Percentiles rank a stretch among this genome's conserved stretches.
Evolutionary conservation across 2,888 invertebrate species (phyloP).

Genomic region (Lasiommata megera): DNA sequence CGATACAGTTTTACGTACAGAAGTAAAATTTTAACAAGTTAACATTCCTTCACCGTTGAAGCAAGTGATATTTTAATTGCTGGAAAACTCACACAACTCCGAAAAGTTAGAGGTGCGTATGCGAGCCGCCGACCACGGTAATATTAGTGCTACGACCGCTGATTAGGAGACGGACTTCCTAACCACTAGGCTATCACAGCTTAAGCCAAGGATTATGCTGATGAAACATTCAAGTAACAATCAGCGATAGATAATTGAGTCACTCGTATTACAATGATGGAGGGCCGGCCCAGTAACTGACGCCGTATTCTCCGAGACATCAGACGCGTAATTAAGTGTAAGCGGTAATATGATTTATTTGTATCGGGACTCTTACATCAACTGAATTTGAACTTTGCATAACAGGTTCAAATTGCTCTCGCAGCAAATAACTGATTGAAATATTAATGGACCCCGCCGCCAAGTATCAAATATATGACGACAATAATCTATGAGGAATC

Average conservation of each 20-base stretch:
- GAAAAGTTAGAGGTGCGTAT: no score
- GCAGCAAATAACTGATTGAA: constrained; percentile 27
- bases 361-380: constrained; percentile 33
- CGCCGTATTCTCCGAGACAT: constrained; percentile 54
- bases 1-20: no score
- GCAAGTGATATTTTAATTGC: no score
- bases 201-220: no score
- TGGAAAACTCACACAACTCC: no score
- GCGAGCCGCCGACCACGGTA: no score
- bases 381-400: constrained; percentile 29
- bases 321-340: constrained; percentile 29
- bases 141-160: no score
- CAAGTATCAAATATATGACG: constrained; percentile 24
- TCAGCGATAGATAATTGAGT: neutral
- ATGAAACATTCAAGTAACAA: neutral
- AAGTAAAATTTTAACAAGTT: no score
- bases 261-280: constrained; percentile 52
- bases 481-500: constrained; percentile 20
- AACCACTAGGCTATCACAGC: no score
- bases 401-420: constrained; percentile 28
- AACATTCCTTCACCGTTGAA: no score
- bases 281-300: constrained; percentile 60
- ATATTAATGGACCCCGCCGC: constrained; percentile 27
- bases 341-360: constrained; percentile 49
- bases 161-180: no score